These are phyloP conservation scores for Scrobipalpa costella DNA, from an alignment of 2,888 invertebrate genomes.

Conservation along the genomic window DNA sequence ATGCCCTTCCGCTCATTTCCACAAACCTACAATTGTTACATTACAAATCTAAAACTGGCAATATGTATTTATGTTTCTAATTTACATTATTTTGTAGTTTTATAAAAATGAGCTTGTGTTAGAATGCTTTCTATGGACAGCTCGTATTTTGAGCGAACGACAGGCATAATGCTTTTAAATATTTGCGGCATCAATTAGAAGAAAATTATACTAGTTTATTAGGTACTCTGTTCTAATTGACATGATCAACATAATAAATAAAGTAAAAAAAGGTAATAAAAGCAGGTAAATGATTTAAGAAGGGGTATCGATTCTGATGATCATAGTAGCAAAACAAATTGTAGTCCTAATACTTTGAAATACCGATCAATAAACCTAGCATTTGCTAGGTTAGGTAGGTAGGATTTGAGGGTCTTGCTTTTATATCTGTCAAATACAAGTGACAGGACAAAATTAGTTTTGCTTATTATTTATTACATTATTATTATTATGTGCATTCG, in stretches of 20 bases:
- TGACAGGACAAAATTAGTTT: no score
- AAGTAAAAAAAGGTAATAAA: not conserved
- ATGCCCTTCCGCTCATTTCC: not conserved
- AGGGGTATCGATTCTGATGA: no score
- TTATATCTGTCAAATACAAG: no score
- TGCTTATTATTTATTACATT: no score
- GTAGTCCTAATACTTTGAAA: no score
- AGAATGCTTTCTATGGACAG: not conserved
- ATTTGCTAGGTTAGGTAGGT: no score
- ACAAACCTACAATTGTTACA: not conserved
- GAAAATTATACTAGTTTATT: not conserved
- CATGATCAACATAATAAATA: not conserved
- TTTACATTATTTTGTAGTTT: not conserved
- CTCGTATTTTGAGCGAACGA: not conserved
- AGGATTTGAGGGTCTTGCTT: no score
- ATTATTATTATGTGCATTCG: no score
- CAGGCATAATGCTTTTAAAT: not conserved
- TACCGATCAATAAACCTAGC: no score
- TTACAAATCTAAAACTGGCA: not conserved
- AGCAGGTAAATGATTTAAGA: no score
- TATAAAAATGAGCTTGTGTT: not conserved
- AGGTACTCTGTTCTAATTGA: constrained; percentile 3
- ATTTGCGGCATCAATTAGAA: not conserved
- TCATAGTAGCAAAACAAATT: no score
- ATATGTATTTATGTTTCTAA: not conserved